These are phyloP conservation scores for Margarornis squamiger DNA, from an alignment of 2,797 vertebrate species.

Conservation along the genomic window DNA sequence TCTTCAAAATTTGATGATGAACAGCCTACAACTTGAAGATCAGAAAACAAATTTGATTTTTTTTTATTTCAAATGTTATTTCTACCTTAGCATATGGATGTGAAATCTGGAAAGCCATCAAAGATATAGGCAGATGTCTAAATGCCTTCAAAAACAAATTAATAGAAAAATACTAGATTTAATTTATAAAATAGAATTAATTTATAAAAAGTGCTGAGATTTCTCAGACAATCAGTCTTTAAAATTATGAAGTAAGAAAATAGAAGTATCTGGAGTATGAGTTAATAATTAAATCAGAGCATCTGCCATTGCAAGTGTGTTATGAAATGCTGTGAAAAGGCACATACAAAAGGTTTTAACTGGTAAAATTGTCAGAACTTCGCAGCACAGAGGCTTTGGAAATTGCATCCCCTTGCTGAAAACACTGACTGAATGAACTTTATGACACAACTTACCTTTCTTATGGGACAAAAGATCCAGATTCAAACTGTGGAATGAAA, in stretches of 20 bases:
- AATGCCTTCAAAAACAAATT: neutral
- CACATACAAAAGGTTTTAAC: neutral
- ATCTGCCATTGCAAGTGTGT: slow-evolving; percentile 22
- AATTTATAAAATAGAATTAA: neutral
- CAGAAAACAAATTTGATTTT: neutral
- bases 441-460: neutral
- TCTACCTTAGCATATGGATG: neutral
- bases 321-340: slow-evolving; percentile 16
- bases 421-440: neutral
- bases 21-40: neutral
- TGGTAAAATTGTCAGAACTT: neutral
- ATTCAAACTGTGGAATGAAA: neutral
- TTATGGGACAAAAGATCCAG: neutral
- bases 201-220: neutral
- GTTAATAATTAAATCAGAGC: slow-evolving; percentile 53
- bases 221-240: neutral
- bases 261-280: neutral
- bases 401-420: neutral
- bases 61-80: neutral
- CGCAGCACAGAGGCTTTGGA: neutral
- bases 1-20: neutral
- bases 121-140: neutral
- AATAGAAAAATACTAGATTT: neutral
- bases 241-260: slow-evolving; percentile 14
- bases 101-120: slow-evolving; percentile 8